These are phyloP conservation scores for Myiotriccus ornatus DNA, from an alignment of 2,797 vertebrate species.

Conservation along the genomic window DNA sequence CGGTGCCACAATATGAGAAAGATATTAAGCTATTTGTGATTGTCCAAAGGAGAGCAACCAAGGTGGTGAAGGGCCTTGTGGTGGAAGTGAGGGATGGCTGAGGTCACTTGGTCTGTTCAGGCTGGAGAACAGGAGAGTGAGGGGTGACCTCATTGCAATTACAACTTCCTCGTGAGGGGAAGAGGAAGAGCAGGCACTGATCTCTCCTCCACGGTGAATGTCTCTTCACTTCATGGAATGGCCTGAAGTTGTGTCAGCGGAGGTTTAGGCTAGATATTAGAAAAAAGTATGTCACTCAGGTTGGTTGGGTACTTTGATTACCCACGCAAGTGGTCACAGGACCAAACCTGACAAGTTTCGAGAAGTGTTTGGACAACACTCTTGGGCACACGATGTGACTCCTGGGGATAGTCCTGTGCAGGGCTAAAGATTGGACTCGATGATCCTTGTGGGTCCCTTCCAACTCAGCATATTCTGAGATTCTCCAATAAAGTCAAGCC, in stretches of 20 bases:
- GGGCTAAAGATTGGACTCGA: neutral
- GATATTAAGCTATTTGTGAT: neutral
- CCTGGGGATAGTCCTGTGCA: neutral
- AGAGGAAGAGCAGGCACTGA: neutral
- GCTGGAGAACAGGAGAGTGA: neutral
- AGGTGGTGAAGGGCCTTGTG: neutral
- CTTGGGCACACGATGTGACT: neutral
- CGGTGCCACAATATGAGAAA: no score
- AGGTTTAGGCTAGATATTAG: neutral
- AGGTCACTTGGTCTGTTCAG: neutral
- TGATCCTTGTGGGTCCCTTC: neutral
- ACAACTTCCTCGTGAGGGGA: neutral
- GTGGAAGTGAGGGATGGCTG: neutral
- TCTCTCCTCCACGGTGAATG: neutral
- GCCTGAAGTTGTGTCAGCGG: no score
- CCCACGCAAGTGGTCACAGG: neutral
- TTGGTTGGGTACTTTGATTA: neutral
- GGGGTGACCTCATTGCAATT: neutral
- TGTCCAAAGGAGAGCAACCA: neutral
- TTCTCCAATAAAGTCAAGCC: neutral
- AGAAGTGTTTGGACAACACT: neutral
- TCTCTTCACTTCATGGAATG: neutral
- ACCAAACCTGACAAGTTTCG: neutral
- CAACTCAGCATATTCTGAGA: neutral
- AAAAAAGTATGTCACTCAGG: neutral